A percentile compares a stretch with the other conserved stretches of the same genome.
Conservation (phyloP, 1,140 invertebrate species). For the Aphaenogaster floridana region DNA sequence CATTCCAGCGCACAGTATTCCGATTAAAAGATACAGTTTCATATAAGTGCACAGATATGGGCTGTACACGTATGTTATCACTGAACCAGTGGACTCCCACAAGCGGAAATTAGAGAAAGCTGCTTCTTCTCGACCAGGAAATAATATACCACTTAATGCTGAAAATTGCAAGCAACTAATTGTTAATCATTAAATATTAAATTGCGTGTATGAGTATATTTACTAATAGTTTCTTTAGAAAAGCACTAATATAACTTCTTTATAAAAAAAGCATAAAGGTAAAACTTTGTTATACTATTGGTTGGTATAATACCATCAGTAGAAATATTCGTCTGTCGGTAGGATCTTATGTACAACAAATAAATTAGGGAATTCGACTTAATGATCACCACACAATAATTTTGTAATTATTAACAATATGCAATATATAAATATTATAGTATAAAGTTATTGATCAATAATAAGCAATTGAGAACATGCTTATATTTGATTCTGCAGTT, state of each 20-base stretch:
- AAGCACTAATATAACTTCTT: not conserved
- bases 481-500: not conserved
- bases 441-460: not conserved
- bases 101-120: constrained; percentile 97
- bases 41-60: constrained; percentile 92
- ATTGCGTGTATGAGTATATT: not conserved
- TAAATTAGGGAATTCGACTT: constrained; percentile 8
- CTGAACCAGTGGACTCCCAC: constrained; percentile 96
- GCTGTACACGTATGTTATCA: constrained; percentile 93
- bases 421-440: not conserved
- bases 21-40: constrained; percentile 93
- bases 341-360: constrained; percentile 17
- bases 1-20: constrained; percentile 91
- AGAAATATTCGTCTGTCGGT: not conserved
- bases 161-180: constrained; percentile 73
- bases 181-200: not conserved
- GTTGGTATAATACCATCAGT: constrained; percentile 6
- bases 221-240: not conserved
- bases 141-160: constrained; percentile 96
- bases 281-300: constrained; percentile 8
- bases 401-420: not conserved
- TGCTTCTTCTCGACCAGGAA: constrained; percentile 95
- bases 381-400: not conserved
- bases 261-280: not conserved
- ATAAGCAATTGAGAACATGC: not conserved